Evolutionary conservation across 2,113 vertebrate species (phyloP).

Genomic region (Nothobranchius kuhntae): DNA sequence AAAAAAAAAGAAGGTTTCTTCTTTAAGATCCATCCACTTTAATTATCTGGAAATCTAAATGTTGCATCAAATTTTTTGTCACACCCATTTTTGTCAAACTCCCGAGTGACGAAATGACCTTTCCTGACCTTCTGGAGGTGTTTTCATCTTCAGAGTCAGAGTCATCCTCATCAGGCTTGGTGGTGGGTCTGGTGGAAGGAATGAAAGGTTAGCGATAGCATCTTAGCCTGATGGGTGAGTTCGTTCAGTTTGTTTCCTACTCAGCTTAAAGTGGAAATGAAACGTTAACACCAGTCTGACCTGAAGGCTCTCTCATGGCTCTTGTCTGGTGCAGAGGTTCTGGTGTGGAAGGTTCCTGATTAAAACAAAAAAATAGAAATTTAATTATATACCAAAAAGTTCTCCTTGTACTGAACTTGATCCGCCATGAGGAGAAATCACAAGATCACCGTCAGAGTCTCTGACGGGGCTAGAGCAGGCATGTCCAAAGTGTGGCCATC

Average conservation of each 20-base stretch:
- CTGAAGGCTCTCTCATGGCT: constrained; percentile 75
- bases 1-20: too few species aligned
- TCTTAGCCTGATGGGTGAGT: too few species aligned
- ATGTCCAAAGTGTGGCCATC: too few species aligned
- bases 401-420: background rate
- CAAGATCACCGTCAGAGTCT: too few species aligned
- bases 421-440: too few species aligned
- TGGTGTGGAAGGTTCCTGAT: constrained; percentile 72
- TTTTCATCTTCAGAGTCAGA: constrained; percentile 32
- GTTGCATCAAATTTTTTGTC: background rate
- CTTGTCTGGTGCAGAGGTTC: constrained; percentile 68
- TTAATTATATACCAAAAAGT: too few species aligned
- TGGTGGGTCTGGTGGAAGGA: constrained; percentile 6
- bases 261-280: too few species aligned
- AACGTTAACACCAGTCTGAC: constrained; percentile 51
- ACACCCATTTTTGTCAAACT: background rate
- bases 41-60: background rate
- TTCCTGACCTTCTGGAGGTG: constrained; percentile 32
- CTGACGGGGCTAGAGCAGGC: too few species aligned
- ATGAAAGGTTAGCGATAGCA: background rate
- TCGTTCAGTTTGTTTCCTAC: too few species aligned
- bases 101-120: background rate
- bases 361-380: background rate
- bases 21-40: background rate
- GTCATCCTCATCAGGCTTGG: constrained; percentile 18